Percentiles rank a stretch among this genome's conserved stretches.
phyloP scores from a whole-genome alignment of 2,113 vertebrate genomes.

The Calyptomena viridis region DNA sequence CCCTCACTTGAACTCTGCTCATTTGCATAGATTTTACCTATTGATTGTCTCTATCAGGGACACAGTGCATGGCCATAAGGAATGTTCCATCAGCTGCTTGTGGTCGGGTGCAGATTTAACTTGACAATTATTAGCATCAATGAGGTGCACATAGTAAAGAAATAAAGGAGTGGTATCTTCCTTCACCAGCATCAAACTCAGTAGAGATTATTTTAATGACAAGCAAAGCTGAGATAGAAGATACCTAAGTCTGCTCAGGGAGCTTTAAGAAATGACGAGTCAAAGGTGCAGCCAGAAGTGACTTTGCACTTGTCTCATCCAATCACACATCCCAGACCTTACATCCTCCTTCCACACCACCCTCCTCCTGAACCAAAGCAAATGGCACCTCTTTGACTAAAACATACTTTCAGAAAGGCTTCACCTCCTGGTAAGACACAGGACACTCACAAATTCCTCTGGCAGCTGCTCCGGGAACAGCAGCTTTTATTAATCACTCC shows the following conservation, averaged over 20 bases:
- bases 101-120: not conserved
- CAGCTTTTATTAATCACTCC: not conserved
- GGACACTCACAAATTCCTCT: not conserved
- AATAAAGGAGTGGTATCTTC: not conserved
- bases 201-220: not conserved
- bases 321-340: not conserved
- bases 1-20: slow-evolving; percentile 43
- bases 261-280: not conserved
- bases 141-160: not conserved
- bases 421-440: not conserved
- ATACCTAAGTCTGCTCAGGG: not conserved
- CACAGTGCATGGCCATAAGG: not conserved
- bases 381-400: not conserved
- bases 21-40: slow-evolving; percentile 60
- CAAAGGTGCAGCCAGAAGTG: not conserved
- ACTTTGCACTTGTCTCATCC: not conserved
- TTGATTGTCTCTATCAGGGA: not conserved
- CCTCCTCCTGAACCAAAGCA: not conserved
- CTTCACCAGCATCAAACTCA: not conserved
- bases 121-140: not conserved
- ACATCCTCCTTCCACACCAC: rapidly evolving
- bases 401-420: not conserved
- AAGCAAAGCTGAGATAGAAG: not conserved
- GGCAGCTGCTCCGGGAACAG: not conserved
- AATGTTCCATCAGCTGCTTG: not conserved